Evolutionary conservation across 1,140 invertebrate species (phyloP).

Genomic region (Ostrea denselamellosa): DNA sequence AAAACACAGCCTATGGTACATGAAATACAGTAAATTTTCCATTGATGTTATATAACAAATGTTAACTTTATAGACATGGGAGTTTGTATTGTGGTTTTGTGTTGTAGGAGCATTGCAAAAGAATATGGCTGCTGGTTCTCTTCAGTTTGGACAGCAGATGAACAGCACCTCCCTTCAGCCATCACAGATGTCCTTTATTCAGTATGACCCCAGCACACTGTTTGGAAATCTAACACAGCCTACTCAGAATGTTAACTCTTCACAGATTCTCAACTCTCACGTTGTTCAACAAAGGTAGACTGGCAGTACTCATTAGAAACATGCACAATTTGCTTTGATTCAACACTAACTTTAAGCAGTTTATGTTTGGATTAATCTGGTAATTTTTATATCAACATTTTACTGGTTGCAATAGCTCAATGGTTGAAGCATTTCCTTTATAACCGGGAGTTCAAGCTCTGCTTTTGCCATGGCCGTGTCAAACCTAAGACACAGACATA

Average conservation of each 20-base stretch:
- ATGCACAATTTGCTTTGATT: too few relatives aligned
- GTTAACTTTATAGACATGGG: not conserved
- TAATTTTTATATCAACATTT: too few relatives aligned
- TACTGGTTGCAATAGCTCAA: too few relatives aligned
- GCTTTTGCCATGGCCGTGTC: too few relatives aligned
- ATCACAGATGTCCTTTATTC: slow-evolving; percentile 69
- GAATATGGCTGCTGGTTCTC: slow-evolving; percentile 78
- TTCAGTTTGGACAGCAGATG: slow-evolving; percentile 85
- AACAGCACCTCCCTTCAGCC: slow-evolving; percentile 77
- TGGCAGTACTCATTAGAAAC: too few relatives aligned
- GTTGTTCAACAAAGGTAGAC: slow-evolving; percentile 80
- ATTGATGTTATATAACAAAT: not conserved
- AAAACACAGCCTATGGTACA: slow-evolving; percentile 68
- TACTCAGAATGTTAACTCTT: slow-evolving; percentile 72
- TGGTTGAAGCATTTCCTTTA: too few relatives aligned
- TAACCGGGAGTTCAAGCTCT: too few relatives aligned
- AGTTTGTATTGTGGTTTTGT: not conserved
- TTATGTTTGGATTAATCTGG: too few relatives aligned
- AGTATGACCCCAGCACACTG: slow-evolving; percentile 71
- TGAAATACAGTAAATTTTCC: slow-evolving; percentile 5
- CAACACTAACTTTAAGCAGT: too few relatives aligned
- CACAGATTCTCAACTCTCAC: slow-evolving; percentile 83
- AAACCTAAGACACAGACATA: too few relatives aligned
- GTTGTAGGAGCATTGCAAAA: slow-evolving; percentile 58
- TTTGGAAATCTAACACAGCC: slow-evolving; percentile 68